Conservation (phyloP, 2,797 vertebrate genomes). For the Acrossocheilus fasciatus region DNA sequence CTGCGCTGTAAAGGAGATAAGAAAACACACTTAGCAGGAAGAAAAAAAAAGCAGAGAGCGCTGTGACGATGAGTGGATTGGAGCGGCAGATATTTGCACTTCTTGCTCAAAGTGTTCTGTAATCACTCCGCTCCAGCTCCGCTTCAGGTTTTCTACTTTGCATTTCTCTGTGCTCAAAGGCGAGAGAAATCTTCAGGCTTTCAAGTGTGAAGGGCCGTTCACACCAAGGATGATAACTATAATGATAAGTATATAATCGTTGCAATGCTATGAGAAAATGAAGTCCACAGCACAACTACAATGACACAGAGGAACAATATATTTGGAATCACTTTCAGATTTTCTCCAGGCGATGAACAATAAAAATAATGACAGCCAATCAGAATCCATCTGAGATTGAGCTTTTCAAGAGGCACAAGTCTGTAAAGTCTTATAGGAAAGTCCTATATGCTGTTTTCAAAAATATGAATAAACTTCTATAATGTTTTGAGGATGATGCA, state of each 20-base stretch:
- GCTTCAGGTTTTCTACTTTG: neutral
- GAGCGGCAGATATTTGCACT: neutral
- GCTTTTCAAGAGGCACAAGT: neutral
- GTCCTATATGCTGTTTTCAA: neutral
- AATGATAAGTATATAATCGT: neutral
- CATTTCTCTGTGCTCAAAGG: neutral
- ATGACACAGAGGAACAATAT: neutral
- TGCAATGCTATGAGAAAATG: neutral
- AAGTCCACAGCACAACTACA: neutral
- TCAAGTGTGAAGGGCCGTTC: neutral
- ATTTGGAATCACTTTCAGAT: neutral
- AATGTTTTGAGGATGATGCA: too few species aligned
- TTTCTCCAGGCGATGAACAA: neutral
- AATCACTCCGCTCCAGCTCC: neutral
- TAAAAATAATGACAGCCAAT: neutral
- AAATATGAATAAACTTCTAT: neutral
- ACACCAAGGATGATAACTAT: neutral
- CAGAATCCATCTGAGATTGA: neutral
- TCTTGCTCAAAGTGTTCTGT: neutral
- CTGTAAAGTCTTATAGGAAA: neutral
- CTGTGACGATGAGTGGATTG: neutral
- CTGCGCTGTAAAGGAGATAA: constrained; percentile 53
- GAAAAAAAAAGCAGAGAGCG: neutral
- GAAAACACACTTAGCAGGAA: constrained; percentile 10
- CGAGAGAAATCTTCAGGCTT: neutral